Conservation (phyloP, 2,888 invertebrate genomes). For the Dicyrtoma fusca region DNA sequence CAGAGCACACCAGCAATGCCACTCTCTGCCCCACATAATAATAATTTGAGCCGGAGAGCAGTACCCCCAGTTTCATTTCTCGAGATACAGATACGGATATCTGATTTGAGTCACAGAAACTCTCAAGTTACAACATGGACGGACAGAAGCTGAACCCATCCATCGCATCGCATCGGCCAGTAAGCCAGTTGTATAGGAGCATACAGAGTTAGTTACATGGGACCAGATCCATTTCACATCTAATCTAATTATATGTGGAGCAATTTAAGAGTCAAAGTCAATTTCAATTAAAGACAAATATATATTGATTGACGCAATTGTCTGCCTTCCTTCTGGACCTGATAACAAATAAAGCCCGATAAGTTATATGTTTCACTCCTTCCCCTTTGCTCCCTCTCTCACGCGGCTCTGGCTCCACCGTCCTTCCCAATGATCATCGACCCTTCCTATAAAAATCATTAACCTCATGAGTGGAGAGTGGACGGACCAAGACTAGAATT, state of each 20-base stretch:
- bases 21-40: no score
- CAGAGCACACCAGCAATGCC: no score
- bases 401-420: neutral
- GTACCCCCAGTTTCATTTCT: no score
- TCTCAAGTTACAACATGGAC: no score
- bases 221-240: neutral
- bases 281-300: conserved; percentile 9
- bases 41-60: no score
- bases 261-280: neutral
- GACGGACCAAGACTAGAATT: neutral
- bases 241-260: neutral
- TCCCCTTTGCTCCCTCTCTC: conserved; percentile 5
- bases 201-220: no score
- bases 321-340: neutral
- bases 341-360: conserved; percentile 4
- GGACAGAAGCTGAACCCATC: no score
- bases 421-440: conserved; percentile 18
- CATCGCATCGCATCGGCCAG: no score
- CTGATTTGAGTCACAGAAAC: no score
- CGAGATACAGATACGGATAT: no score
- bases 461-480: conserved; percentile 19
- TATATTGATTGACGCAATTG: neutral
- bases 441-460: conserved; percentile 29
- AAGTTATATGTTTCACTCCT: neutral
- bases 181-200: no score